Conservation (phyloP, 1,140 invertebrate genomes). For the Bombus difficillimus region DNA sequence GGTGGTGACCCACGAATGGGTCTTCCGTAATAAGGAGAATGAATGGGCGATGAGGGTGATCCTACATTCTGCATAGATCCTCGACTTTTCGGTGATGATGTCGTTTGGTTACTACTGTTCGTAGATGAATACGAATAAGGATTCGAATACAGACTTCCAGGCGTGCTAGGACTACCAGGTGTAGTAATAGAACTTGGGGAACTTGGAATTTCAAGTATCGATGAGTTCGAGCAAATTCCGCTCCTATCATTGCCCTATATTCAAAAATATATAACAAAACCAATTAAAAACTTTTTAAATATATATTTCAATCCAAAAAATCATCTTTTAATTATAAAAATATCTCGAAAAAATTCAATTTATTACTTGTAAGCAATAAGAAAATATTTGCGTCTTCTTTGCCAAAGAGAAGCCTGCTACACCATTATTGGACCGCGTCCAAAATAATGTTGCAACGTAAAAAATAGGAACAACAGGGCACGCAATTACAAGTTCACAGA, state of each 20-base stretch:
- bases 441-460: conserved; percentile 68
- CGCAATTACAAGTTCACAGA: conserved; percentile 46
- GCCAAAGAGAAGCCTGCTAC: conserved; percentile 19
- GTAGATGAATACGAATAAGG: conserved; percentile 73
- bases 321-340: neutral
- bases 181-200: conserved; percentile 79
- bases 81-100: conserved; percentile 67
- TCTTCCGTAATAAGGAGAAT: conserved; percentile 73
- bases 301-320: neutral
- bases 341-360: neutral
- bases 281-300: neutral
- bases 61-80: conserved; percentile 66
- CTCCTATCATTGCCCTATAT: conserved; percentile 68
- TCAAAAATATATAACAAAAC: conserved; percentile 22
- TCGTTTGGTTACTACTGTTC: conserved; percentile 68
- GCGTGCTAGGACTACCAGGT: conserved; percentile 83
- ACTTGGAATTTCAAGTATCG: conserved; percentile 72
- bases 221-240: conserved; percentile 62
- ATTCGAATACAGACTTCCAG: conserved; percentile 81
- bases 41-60: conserved; percentile 67
- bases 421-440: conserved; percentile 67
- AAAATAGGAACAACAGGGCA: conserved; percentile 27
- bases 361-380: neutral
- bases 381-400: conserved; percentile 37
- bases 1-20: conserved; percentile 79